Base-by-base conservation (phyloP, 2,888 invertebrate genomes). In the Amphipyra berbera region DNA sequence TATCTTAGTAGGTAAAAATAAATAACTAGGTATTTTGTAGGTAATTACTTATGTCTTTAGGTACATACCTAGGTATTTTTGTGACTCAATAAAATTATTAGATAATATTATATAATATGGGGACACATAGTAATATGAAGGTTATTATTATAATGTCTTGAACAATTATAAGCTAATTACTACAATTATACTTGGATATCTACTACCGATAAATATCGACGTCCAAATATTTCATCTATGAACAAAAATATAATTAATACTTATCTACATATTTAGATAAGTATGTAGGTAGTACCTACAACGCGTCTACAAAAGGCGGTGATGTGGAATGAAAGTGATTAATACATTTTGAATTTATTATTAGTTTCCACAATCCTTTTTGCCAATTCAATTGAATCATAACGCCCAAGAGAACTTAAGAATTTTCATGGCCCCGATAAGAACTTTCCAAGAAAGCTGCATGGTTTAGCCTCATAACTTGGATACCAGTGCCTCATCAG, bases 391-490 rank as follows among this genome's bases (percentile, higher is more conserved):
- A 14, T 38, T 71, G 37, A 69, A 41, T 63, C 62, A 35, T 37
- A 40, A 35, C 97, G 97, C 45, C 95, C 89, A 61, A 21, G 21
- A 21, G 21, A 21, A 21, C 21, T 21, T 3, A 98, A 92, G 91
- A 99, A 99, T 91, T 98, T 99, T 0, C 97, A 21, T 21, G 3
- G 21, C 21, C 21, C 21, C 21, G 21, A 21, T 21, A 98, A 92
- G 91, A 99, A 99, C 91, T 98, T 99, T 0, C 97, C 97, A 21
- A 99, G 90, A 87, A 99, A 99, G 91, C 98, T 98, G 68, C 95
- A 96, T 8, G 98, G 98, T 86, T 97, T 97, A 0, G 96, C 97
- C 68, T 98, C 97, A 9, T 95, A 88, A 0, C 97, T 97, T 49
- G 98, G 98, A 82, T 97, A 96, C 96, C 98, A 99, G 84, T 96